phyloP scores from a whole-genome alignment of 2,113 vertebrate species.

The Aptenodytes patagonicus region DNA sequence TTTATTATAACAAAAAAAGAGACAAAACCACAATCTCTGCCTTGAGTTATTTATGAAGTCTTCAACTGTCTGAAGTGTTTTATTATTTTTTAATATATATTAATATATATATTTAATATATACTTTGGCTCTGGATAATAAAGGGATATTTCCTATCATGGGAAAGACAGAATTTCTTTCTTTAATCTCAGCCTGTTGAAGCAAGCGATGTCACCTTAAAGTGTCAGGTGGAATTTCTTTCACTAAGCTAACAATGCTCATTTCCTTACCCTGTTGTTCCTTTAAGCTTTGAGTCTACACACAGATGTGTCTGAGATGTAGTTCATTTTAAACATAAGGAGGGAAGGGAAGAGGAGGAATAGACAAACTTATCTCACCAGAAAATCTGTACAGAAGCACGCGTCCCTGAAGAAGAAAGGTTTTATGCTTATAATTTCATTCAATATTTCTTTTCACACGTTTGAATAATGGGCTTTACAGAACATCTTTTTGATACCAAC shows the following conservation, averaged over 20 bases:
- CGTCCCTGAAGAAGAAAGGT: conserved; percentile 8
- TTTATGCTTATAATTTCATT: conserved; percentile 5
- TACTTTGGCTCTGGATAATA: neutral
- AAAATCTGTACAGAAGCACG: conserved; percentile 16
- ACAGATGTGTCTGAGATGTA: neutral
- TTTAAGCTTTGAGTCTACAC: neutral
- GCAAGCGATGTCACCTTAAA: conserved; percentile 9
- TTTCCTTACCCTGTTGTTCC: conserved; percentile 30
- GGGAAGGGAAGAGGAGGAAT: neutral
- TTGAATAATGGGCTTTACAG: conserved; percentile 36
- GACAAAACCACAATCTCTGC: neutral
- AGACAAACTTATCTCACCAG: conserved; percentile 19
- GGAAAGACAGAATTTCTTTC: neutral
- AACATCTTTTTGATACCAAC: conserved; percentile 10
- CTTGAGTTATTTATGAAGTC: neutral
- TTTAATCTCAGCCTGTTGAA: neutral
- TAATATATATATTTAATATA: neutral
- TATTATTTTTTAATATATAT: too few relatives aligned
- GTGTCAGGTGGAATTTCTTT: conserved; percentile 16
- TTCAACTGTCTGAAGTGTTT: neutral
- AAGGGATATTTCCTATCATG: neutral
- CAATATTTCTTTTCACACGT: conserved; percentile 39
- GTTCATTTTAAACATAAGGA: conserved; percentile 8
- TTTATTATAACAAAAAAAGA: neutral
- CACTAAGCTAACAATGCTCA: neutral